These are phyloP conservation scores for Periparus ater DNA, from an alignment of 2,797 vertebrate genomes.

Conservation along the genomic window DNA sequence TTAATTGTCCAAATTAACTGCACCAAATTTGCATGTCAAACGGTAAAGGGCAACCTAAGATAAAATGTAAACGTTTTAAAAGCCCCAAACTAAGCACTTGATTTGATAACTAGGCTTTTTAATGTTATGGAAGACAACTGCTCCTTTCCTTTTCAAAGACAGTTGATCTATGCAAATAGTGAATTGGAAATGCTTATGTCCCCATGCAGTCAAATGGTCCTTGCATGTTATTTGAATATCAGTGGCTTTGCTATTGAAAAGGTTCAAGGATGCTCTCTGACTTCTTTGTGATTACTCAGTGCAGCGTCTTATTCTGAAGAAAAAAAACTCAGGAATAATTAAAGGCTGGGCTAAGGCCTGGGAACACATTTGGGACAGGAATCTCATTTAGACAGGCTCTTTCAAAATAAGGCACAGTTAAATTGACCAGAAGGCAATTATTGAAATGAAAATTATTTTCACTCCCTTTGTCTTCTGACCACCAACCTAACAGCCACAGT, in stretches of 20 bases:
- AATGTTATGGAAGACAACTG: conserved; percentile 88
- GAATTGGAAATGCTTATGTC: conserved; percentile 92
- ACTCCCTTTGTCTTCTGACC: conserved; percentile 91
- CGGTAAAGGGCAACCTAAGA: conserved; percentile 87
- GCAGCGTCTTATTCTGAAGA: conserved; percentile 97
- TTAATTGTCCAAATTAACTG: conserved; percentile 99
- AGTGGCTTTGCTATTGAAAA: conserved; percentile 95
- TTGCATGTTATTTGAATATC: conserved; percentile 99
- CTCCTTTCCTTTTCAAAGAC: conserved; percentile 86
- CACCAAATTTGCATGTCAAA: conserved; percentile 99
- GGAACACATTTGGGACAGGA: conserved; percentile 93
- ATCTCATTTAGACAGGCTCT: conserved; percentile 92
- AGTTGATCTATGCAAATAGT: conserved; percentile 95
- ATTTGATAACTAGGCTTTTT: conserved; percentile 90
- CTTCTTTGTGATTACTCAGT: conserved; percentile 99
- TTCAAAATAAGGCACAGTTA: conserved; percentile 91
- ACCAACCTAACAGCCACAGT: conserved; percentile 79
- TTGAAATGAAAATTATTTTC: conserved; percentile 98
- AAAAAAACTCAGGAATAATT: conserved; percentile 94
- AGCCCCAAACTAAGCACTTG: conserved; percentile 89
- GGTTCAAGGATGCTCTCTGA: conserved; percentile 99
- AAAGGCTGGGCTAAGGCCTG: conserved; percentile 91
- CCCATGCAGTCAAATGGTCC: conserved; percentile 90
- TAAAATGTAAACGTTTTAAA: conserved; percentile 88
- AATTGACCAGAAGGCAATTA: conserved; percentile 99